Evolutionary conservation across 2,888 invertebrate genomes (phyloP).

Genomic region (Fragum whitleyi): DNA sequence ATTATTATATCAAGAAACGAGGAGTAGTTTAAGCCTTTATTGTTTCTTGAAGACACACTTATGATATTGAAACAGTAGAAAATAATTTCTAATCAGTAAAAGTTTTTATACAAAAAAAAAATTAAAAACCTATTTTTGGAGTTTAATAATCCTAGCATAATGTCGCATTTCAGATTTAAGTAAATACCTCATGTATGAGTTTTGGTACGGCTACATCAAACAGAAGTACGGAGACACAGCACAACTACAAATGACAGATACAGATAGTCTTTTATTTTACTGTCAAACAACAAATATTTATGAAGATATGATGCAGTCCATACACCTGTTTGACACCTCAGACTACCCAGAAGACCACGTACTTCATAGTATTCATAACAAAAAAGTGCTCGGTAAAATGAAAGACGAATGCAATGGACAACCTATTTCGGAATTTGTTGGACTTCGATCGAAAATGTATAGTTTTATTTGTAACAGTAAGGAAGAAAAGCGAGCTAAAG

Average conservation of each 20-base stretch:
- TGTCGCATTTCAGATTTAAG: conserved; percentile 77
- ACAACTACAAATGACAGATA: conserved; percentile 61
- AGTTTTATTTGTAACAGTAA: conserved; percentile 37
- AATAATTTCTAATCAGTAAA: no score
- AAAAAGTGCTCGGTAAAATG: conserved; percentile 84
- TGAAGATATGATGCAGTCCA: conserved; percentile 42
- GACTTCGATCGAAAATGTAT: conserved; percentile 65
- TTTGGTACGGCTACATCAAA: conserved; percentile 76
- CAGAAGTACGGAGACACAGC: conserved; percentile 35
- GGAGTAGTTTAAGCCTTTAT: no score
- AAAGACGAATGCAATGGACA: conserved; percentile 76
- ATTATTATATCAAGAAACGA: no score
- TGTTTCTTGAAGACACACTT: no score
- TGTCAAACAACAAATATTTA: conserved; percentile 52
- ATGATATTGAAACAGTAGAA: no score
- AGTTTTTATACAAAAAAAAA: no score
- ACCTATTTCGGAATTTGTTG: conserved; percentile 75
- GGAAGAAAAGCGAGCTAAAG: conserved; percentile 59
- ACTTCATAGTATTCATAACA: conserved; percentile 73
- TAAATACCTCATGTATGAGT: conserved; percentile 84
- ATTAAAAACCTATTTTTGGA: no score
- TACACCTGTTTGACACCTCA: conserved; percentile 61
- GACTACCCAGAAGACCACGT: conserved; percentile 75
- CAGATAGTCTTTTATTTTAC: conserved; percentile 51
- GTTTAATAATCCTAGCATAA: no score